Evolutionary conservation across 2,113 vertebrate species (phyloP).

Genomic region (Platichthys stellatus): DNA sequence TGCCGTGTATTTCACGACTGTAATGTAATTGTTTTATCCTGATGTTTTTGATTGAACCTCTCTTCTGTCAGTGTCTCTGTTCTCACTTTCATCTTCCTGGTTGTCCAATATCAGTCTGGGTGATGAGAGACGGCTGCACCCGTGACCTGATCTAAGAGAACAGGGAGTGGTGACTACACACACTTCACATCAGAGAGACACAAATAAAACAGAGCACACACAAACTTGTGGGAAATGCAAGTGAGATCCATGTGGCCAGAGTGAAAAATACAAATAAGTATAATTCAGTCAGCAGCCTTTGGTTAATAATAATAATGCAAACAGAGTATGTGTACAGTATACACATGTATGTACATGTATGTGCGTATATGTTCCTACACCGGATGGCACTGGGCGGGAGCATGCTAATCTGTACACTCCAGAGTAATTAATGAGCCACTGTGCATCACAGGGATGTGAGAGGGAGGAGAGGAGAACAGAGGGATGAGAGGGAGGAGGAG

Average conservation of each 20-base stretch:
- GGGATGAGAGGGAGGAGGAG: constrained; percentile 42
- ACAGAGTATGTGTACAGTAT: not conserved
- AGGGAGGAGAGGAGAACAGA: constrained; percentile 45
- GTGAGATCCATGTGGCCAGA: not conserved
- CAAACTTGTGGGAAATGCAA: not conserved
- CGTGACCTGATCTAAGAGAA: constrained; percentile 24
- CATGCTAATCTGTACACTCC: constrained; percentile 60
- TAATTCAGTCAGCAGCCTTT: constrained; percentile 5
- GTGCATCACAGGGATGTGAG: constrained; percentile 58
- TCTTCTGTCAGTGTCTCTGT: not conserved
- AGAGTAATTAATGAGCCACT: constrained; percentile 69
- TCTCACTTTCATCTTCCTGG: constrained; percentile 32
- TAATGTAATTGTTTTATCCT: not conserved
- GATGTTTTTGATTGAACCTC: not conserved
- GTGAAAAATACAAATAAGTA: not conserved
- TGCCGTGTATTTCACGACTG: too few relatives aligned
- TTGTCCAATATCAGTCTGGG: constrained; percentile 8
- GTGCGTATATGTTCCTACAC: constrained; percentile 14
- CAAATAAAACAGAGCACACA: not conserved
- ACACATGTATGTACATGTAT: not conserved
- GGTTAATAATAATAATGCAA: constrained; percentile 2
- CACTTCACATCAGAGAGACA: constrained; percentile 36
- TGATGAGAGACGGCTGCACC: constrained; percentile 28
- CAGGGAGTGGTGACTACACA: constrained; percentile 2
- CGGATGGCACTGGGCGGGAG: constrained; percentile 37